Evolutionary conservation across 2,888 invertebrate genomes (phyloP), one percentile per base, ranked within the genome.

Genomic region (Sarcophaga caerulescens): DNA sequence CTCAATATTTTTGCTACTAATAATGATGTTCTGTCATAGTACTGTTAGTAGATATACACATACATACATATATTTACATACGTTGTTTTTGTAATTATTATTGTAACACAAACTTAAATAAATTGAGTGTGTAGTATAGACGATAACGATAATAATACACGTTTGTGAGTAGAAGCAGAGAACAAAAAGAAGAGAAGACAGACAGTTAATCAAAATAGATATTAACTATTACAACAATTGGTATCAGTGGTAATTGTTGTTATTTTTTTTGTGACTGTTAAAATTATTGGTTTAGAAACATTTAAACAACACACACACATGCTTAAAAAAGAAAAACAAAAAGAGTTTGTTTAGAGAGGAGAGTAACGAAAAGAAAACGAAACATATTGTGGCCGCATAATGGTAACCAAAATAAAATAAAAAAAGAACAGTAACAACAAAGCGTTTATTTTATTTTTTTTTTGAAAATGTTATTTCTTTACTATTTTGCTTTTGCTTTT

Each of bases 381-480:
- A 83, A 86, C 76, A 45, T 73, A 79, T 85, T 83, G 73, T 52
- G 57, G 45, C 77, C 63, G 77, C 71, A n/a, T n/a, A n/a, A n/a
- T 25, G 63, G 71, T 35, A 25, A 23, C 23, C 76, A 12, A 68
- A 47, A 73, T 63, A 81, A 21, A 44, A 81, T 44, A 60, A 81
- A 47, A 81, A 57, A 60, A 80, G 66, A 75, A 59, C 52, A 73
- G n/a, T 4, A 62, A 81, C 21, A 25, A 74, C 45, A 76, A 88
- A 86, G 83, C 79, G 35, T 89, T 88, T 88, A 78, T 78, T 81
- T 87, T 81, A 63, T 17, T 52, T 17, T 52, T 4, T 52, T 52
- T 52, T 44, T 45, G 45, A 35, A 35, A 35, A 35, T 35, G 35
- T 35, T 35, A 35, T 35, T 35, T 35, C 35, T 35, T 35, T 35